A percentile compares a stretch with the other conserved stretches of the same genome.
phyloP scores from a whole-genome alignment of 2,113 vertebrate species.

The Hippocampus guttulatus region DNA sequence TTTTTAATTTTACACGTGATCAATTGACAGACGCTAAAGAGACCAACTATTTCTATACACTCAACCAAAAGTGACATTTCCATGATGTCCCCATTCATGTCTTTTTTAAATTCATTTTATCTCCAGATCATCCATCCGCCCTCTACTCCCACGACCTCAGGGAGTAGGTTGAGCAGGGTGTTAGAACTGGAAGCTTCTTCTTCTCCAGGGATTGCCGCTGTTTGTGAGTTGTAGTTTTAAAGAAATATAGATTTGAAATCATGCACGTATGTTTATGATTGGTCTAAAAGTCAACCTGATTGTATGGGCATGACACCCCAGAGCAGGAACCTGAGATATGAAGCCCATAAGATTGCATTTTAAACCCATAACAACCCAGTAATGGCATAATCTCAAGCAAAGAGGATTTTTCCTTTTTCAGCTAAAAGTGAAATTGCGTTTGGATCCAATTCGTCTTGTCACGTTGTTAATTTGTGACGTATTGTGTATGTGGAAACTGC shows the following conservation, averaged over 20 bases:
- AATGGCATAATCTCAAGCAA: no score
- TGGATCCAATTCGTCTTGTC: not conserved
- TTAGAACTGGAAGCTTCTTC: not conserved
- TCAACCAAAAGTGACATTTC: not conserved
- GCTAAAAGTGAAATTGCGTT: not conserved
- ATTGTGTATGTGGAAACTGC: not conserved
- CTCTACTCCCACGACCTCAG: slow-evolving; percentile 11
- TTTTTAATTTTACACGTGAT: no score
- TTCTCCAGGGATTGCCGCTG: not conserved
- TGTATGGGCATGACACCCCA: no score
- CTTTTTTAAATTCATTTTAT: slow-evolving; percentile 7
- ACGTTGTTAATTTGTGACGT: not conserved
- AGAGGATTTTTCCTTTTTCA: no score
- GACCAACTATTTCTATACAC: not conserved
- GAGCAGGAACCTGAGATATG: no score
- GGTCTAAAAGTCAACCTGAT: not conserved
- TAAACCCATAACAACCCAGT: no score
- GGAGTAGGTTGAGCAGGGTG: not conserved
- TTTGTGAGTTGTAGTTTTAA: not conserved
- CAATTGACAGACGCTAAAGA: no score
- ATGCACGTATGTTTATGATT: not conserved
- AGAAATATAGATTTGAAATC: not conserved
- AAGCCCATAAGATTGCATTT: no score
- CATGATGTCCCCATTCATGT: not conserved
- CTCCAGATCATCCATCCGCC: not conserved